Evolutionary conservation across 2,888 invertebrate genomes (phyloP), one percentile per base, ranked within the genome.

Genomic region (Dryobotodes eremita): DNA sequence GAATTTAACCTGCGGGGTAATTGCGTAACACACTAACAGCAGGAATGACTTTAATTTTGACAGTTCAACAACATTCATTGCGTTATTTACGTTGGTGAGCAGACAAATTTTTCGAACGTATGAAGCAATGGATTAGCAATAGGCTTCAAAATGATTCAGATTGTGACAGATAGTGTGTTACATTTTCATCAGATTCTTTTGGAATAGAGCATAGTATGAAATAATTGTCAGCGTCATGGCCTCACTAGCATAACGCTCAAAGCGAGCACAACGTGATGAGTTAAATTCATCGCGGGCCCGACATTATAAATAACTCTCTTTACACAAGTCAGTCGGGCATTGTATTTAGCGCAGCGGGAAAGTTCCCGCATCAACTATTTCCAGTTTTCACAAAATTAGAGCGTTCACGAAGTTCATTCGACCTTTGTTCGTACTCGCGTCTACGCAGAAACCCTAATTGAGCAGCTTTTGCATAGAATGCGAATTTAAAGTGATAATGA

Each of bases 281-380:
- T 85, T 76, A 76, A 84, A 87, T 87, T 81, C 89, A 83, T 83
- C 76, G 82, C 87, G 69, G 74, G 71, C 50, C 74, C 77, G 83
- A 79, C 80, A 81, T 88, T 88, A 85, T 85, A 85, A 83, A 86
- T 86, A 84, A 84, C 82, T 84, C 79, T 82, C 77, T 89, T 88
- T 86, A 81, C 80, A 84, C 78, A 78, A 87, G 84, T 83, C 81
- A 76, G 77, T 74, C 84, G 72, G 71, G 83, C 86, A 87, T 89
- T 91, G 89, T 89, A 90, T 89, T 88, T 88, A 88, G 87, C 84
- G 81, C 83, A 85, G 72, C 84, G 81, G 80, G 89, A 84, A 88
- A 82, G 84, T 87, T 85, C 83, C 74, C 82, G 80, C 81, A 85
- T 86, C 80, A 86, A 86, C 83, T 88, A 87, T 86, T 89, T 85